phyloP scores from a whole-genome alignment of 1,140 invertebrate genomes.

The Drosophila sproati region DNA sequence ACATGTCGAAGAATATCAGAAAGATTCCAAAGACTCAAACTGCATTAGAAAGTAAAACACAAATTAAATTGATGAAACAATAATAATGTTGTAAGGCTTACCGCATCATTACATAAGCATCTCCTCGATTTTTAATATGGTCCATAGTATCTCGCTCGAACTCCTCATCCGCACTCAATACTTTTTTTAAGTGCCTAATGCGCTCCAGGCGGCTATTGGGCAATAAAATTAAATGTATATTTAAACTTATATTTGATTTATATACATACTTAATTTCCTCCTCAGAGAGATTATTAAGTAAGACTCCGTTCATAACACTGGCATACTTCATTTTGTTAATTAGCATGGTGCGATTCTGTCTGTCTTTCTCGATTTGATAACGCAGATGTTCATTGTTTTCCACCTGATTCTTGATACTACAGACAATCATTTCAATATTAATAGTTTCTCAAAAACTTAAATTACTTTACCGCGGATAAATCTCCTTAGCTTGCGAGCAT shows the following conservation, averaged over 20 bases:
- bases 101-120: conserved; percentile 70
- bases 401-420: conserved; percentile 47
- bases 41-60: conserved; percentile 7
- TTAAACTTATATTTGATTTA: background rate
- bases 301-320: conserved; percentile 60
- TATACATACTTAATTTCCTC: conserved; percentile 68
- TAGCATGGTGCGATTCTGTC: conserved; percentile 65
- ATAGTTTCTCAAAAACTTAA: too few species aligned
- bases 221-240: background rate
- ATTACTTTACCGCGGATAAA: background rate
- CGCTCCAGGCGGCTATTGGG: conserved; percentile 59
- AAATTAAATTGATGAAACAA: background rate
- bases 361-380: conserved; percentile 69
- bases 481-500: conserved; percentile 10
- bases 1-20: conserved; percentile 66
- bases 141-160: conserved; percentile 39
- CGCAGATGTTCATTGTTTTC: conserved; percentile 79
- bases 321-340: conserved; percentile 76
- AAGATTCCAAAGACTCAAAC: conserved; percentile 69
- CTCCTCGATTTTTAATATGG: conserved; percentile 71
- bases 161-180: conserved; percentile 33
- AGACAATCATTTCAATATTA: background rate
- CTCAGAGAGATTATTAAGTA: conserved; percentile 75
- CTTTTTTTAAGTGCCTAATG: conserved; percentile 62
- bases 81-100: conserved; percentile 2